A percentile compares a stretch with the other conserved stretches of the same genome.
These are phyloP conservation scores for Phoeniculus purpureus DNA, from an alignment of 2,797 vertebrate genomes.

Conservation along the genomic window DNA sequence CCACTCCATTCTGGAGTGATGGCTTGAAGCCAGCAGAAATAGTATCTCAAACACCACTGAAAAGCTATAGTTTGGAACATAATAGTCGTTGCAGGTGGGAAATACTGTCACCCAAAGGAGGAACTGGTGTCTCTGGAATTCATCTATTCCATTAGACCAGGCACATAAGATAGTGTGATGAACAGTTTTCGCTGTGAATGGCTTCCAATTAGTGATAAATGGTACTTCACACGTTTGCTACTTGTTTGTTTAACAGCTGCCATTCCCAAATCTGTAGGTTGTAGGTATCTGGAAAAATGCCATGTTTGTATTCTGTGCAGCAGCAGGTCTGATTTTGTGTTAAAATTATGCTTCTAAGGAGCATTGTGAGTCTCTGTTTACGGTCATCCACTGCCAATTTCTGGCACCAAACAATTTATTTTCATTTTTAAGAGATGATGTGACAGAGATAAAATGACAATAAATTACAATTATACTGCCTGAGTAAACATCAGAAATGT, in stretches of 20 bases:
- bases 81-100: neutral
- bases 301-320: neutral
- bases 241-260: conserved; percentile 22
- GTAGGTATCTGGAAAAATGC: neutral
- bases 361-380: neutral
- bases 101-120: neutral
- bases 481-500: conserved; percentile 19
- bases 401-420: conserved; percentile 11
- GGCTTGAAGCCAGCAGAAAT: neutral
- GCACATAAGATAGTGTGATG: neutral
- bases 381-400: conserved; percentile 17
- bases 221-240: neutral
- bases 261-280: neutral
- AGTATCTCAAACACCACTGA: neutral
- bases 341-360: neutral
- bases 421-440: conserved; percentile 10
- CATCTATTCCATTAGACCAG: neutral
- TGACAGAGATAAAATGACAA: conserved; percentile 37
- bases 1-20: neutral
- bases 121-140: neutral
- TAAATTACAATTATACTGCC: conserved; percentile 39
- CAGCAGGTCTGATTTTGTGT: neutral
- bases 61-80: neutral
- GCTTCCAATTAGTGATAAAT: conserved; percentile 21
- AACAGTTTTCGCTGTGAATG: neutral